Evolutionary conservation across 2,888 invertebrate genomes (phyloP).

Genomic region (Melanostoma mellinum): DNA sequence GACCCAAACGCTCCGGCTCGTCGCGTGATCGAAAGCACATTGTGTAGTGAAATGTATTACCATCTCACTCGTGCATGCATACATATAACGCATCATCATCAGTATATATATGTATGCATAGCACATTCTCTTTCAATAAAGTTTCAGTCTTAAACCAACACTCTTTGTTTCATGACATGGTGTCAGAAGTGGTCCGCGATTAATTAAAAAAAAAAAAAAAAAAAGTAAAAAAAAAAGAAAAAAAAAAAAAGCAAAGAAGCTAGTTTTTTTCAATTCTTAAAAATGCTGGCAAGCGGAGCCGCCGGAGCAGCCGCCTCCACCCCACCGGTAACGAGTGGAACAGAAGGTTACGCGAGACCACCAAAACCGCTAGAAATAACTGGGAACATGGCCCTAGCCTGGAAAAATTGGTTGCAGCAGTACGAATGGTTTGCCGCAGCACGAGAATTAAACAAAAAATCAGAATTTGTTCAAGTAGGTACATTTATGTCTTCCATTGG

Average conservation of each 20-base stretch:
- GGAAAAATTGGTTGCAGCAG: slow-evolving; percentile 30
- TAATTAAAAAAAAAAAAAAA: slow-evolving; percentile 5
- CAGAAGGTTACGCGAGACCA: slow-evolving; percentile 17
- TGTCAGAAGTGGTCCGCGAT: slow-evolving; percentile 17
- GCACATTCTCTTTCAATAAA: too few species aligned
- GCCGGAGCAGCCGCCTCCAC: neutral
- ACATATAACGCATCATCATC: too few species aligned
- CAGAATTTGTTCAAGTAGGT: slow-evolving; percentile 8
- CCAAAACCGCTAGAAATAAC: slow-evolving; percentile 13
- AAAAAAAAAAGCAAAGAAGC: too few species aligned
- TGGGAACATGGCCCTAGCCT: neutral
- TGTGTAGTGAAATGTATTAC: too few species aligned
- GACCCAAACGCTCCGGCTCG: too few species aligned
- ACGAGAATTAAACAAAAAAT: slow-evolving; percentile 11
- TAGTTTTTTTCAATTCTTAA: too few species aligned
- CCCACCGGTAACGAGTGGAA: slow-evolving; percentile 6
- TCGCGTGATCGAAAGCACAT: too few species aligned
- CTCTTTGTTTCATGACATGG: slow-evolving; percentile 25
- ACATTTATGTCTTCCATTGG: slow-evolving; percentile 32
- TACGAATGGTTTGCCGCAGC: slow-evolving; percentile 20
- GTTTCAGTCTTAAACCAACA: too few species aligned
- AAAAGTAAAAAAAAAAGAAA: neutral
- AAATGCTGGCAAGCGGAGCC: too few species aligned
- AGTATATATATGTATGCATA: too few species aligned
- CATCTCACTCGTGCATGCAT: too few species aligned